Evolutionary conservation across 2,113 vertebrate species (phyloP), one percentile per base, ranked within the genome.

Genomic region (Bubalus kerabau): DNA sequence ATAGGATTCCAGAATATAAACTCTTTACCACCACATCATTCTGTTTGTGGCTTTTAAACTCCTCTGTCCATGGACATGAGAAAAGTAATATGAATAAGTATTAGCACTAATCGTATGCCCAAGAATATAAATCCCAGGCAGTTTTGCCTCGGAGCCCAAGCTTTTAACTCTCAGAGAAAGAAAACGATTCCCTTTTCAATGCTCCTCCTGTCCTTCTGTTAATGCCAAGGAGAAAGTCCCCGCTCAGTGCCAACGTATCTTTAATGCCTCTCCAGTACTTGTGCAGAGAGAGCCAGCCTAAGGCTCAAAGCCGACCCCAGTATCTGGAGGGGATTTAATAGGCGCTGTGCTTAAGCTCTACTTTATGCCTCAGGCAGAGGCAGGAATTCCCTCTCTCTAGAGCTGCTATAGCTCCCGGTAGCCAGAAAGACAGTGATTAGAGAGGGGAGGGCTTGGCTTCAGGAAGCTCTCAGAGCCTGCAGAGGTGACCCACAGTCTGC

Each of bases 111-210:
- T 26, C 15, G 36, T n/a, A 26, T 17, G 85, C 13, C 59, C 36
- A 28, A 80, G 80, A 96, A 90, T 78, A 88, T 86, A 97, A 91
- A 96, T 88, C 94, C 85, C 40, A 52, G 26, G 83, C 57, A 48
- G 93, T 67, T 64, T 57, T 93, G 78, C 94, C 96, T 94, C 81
- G 83, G 87, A 95, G 96, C 74, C 71, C 87, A 84, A 64, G 90
- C 56, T 94, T 94, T 93, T 91, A 91, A 80, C 56, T 89, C 91
- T 30, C 80, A 64, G 82, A 96, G 82, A 67, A 86, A 86, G 50
- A 88, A 76, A 86, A 93, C 9, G 2, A 59, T 74, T 48, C 52
- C 82, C 86, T 83, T 92, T 84, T 76, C 87, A 96, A 86, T 40
- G 36, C 14, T 67, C 50, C 82, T 89, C 46, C 92, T 71, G 57